phyloP scores from a whole-genome alignment of 2,888 invertebrate genomes.

The Microctonus aethiopoides region DNA sequence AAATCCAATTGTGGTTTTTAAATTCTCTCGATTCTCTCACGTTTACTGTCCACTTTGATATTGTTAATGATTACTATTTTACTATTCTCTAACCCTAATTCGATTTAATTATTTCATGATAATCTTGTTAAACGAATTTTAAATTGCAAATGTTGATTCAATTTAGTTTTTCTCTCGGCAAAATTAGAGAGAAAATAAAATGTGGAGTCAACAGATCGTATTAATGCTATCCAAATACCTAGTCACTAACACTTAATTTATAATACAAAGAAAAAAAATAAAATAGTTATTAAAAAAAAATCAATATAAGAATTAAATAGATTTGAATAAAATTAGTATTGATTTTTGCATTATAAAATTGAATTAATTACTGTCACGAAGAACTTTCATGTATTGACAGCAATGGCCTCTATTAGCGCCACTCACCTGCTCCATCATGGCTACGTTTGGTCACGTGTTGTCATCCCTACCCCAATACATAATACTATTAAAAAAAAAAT shows the following conservation, averaged over 20 bases:
- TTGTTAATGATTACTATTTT: conserved; percentile 25
- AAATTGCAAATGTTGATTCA: conserved; percentile 26
- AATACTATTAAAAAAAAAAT: neutral
- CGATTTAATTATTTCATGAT: conserved; percentile 29
- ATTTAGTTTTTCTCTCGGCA: conserved; percentile 26
- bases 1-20: neutral
- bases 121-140: conserved; percentile 33
- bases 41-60: neutral
- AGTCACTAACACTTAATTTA: neutral
- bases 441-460: conserved; percentile 3
- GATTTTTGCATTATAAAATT: neutral
- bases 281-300: neutral
- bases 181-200: neutral
- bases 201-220: neutral
- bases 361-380: neutral
- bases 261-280: neutral
- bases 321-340: neutral
- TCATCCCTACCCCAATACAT: neutral
- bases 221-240: no score
- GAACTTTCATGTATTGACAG: neutral
- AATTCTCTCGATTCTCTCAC: neutral
- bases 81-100: conserved; percentile 22
- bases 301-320: no score
- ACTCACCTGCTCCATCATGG: conserved; percentile 1
- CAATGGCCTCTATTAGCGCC: neutral